A percentile compares a stretch with the other conserved stretches of the same genome.
These are phyloP conservation scores for Mastomys coucha DNA, from an alignment of 2,113 vertebrate species.

Conservation along the genomic window DNA sequence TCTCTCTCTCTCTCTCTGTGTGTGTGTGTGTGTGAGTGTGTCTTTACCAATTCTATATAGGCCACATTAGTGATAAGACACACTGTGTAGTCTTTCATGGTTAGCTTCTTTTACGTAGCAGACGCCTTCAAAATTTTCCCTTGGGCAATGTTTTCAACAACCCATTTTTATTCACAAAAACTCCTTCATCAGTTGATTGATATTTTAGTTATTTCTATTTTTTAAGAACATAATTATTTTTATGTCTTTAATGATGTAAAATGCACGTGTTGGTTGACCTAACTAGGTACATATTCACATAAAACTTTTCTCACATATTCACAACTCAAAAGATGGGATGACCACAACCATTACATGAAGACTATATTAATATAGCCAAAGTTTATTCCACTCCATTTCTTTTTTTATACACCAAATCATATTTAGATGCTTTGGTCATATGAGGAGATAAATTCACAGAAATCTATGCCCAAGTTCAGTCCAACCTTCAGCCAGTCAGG, in stretches of 20 bases:
- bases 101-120: not conserved
- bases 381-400: not conserved
- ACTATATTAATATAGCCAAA: not conserved
- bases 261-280: too few relatives aligned
- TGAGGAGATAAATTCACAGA: not conserved
- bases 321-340: not conserved
- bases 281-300: too few relatives aligned
- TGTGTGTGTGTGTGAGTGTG: too few relatives aligned
- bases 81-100: not conserved
- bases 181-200: not conserved
- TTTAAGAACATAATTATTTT: not conserved
- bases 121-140: not conserved
- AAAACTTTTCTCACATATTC: not conserved
- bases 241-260: not conserved
- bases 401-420: not conserved
- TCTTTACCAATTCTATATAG: not conserved
- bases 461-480: not conserved
- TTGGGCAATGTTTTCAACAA: not conserved
- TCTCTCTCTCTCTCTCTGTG: too few relatives aligned
- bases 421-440: not conserved
- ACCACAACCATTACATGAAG: not conserved
- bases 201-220: not conserved
- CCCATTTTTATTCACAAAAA: not conserved
- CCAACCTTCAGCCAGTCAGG: not conserved
- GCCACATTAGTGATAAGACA: not conserved